These are phyloP conservation scores for Drosophila nikananu DNA, from an alignment of 1,140 invertebrate genomes.

Conservation along the genomic window DNA sequence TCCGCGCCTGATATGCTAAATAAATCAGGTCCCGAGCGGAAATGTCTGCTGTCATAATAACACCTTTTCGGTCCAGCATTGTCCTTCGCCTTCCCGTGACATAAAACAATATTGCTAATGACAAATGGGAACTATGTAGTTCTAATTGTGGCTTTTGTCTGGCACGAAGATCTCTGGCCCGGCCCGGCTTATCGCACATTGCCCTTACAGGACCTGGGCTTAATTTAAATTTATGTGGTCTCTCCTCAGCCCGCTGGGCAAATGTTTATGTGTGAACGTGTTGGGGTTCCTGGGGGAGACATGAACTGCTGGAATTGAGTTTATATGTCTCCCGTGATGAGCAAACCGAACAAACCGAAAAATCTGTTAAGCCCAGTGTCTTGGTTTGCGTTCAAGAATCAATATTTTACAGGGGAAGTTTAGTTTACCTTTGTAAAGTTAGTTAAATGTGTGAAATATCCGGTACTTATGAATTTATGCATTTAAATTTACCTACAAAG, in stretches of 20 bases:
- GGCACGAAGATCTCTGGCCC: constrained; percentile 36
- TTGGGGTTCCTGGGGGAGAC: constrained; percentile 32
- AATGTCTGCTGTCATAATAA: constrained; percentile 41
- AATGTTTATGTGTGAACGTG: constrained; percentile 32
- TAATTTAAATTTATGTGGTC: constrained; percentile 53
- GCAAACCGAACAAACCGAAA: constrained; percentile 1
- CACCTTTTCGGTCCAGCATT: constrained; percentile 26
- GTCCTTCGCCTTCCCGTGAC: constrained; percentile 3
- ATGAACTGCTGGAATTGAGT: constrained; percentile 25
- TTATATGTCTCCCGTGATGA: constrained; percentile 17
- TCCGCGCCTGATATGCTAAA: constrained; percentile 28
- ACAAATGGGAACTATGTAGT: constrained; percentile 50
- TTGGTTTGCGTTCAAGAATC: not conserved
- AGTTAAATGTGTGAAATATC: too few relatives aligned
- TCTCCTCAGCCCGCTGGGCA: not conserved
- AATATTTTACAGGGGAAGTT: not conserved
- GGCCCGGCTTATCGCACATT: constrained; percentile 39
- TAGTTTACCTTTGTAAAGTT: not conserved
- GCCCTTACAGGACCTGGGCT: constrained; percentile 32
- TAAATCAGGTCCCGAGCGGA: constrained; percentile 32
- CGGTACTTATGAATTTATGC: not conserved
- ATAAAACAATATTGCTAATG: constrained; percentile 53
- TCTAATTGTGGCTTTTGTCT: constrained; percentile 48
- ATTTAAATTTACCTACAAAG: too few relatives aligned
- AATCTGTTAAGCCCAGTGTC: constrained; percentile 1